phyloP scores from a whole-genome alignment of 2,113 vertebrate species.

The Aegypius monachus region DNA sequence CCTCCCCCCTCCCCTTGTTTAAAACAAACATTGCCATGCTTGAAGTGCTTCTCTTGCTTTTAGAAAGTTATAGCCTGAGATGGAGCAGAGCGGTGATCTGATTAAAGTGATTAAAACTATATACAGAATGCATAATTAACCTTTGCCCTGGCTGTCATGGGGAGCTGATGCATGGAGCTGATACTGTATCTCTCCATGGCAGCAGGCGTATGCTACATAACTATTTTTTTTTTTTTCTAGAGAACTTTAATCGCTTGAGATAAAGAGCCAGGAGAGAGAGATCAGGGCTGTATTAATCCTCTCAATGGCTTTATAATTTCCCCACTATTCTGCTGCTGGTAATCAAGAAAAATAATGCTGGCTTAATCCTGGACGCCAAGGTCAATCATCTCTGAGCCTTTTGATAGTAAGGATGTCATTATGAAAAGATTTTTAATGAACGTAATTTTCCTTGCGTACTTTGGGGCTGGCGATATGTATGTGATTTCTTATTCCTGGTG shows the following conservation, averaged over 20 bases:
- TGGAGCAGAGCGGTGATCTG: slow-evolving; percentile 25
- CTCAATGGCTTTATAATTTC: slow-evolving; percentile 80
- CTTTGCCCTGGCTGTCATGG: slow-evolving; percentile 65
- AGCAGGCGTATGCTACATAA: slow-evolving; percentile 58
- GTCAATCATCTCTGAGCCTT: slow-evolving; percentile 64
- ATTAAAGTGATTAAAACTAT: slow-evolving; percentile 78
- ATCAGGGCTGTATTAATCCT: slow-evolving; percentile 78
- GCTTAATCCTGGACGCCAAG: slow-evolving; percentile 67
- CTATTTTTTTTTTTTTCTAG: neutral
- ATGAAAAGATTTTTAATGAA: slow-evolving; percentile 48
- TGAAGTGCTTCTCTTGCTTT: slow-evolving; percentile 37
- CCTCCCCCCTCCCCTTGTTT: neutral
- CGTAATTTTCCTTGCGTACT: neutral
- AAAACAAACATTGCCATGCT: slow-evolving; percentile 22
- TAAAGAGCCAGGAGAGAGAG: slow-evolving; percentile 74
- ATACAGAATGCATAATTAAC: slow-evolving; percentile 74
- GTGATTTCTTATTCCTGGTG: neutral
- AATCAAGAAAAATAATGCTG: slow-evolving; percentile 77
- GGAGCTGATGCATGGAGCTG: slow-evolving; percentile 56
- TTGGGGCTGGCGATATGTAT: neutral
- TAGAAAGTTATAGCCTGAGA: slow-evolving; percentile 51
- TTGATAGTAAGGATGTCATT: slow-evolving; percentile 47
- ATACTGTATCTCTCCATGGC: slow-evolving; percentile 62
- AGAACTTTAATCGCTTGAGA: slow-evolving; percentile 78
- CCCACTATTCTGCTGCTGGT: slow-evolving; percentile 61